phyloP scores from a whole-genome alignment of 2,888 invertebrate genomes.

The Platerodrilus igneus region DNA sequence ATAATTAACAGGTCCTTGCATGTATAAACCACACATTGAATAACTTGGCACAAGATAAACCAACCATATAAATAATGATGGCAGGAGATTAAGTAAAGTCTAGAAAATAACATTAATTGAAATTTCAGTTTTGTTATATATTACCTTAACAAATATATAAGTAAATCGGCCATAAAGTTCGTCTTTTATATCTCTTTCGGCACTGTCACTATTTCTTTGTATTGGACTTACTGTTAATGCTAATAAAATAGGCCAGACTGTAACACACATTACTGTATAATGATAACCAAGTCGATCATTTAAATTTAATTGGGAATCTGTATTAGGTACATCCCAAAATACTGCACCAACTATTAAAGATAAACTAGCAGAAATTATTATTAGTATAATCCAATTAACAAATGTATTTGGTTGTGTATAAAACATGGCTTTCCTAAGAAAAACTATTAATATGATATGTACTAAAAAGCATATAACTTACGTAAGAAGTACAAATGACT shows the following conservation, averaged over 20 bases:
- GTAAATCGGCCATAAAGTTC: constrained; percentile 74
- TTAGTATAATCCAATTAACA: constrained; percentile 70
- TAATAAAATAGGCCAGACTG: constrained; percentile 73
- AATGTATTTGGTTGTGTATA: constrained; percentile 84
- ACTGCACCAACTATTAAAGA: constrained; percentile 81
- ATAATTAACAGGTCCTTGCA: constrained; percentile 60
- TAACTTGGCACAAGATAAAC: constrained; percentile 84
- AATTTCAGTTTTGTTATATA: constrained; percentile 26
- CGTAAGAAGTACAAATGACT: constrained; percentile 66
- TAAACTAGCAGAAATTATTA: constrained; percentile 74
- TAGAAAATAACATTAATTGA: constrained; percentile 44
- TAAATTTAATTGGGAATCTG: constrained; percentile 67
- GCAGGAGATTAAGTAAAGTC: constrained; percentile 74
- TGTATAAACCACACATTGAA: constrained; percentile 80
- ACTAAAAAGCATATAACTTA: constrained; percentile 41
- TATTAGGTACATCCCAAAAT: constrained; percentile 82
- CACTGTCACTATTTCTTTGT: constrained; percentile 56
- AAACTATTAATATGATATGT: background rate
- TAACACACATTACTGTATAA: constrained; percentile 73
- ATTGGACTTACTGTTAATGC: constrained; percentile 57
- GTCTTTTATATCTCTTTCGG: constrained; percentile 76
- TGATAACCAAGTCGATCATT: constrained; percentile 84
- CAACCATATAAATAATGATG: constrained; percentile 74
- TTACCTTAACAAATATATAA: constrained; percentile 76
- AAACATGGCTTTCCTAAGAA: constrained; percentile 58